These are phyloP conservation scores for Enteromius afrohamiltoni DNA, from an alignment of 2,797 vertebrate genomes.

Conservation along the genomic window DNA sequence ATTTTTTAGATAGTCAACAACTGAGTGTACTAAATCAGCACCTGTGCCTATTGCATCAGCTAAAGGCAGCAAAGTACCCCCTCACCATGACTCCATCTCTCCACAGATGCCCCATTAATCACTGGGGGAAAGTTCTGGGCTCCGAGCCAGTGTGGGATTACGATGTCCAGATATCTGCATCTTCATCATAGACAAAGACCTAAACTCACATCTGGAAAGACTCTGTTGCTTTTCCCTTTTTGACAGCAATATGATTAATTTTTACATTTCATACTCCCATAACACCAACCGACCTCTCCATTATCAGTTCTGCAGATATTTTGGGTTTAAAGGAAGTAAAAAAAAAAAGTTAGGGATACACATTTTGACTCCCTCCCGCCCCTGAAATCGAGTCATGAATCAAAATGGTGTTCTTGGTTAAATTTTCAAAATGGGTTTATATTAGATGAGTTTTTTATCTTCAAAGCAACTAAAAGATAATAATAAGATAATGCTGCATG, in stretches of 20 bases:
- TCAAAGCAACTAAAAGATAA: not conserved
- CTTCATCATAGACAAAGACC: conserved; percentile 59
- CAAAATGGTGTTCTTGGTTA: not conserved
- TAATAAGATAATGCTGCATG: not conserved
- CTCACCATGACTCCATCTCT: conserved; percentile 47
- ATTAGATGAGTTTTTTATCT: not conserved
- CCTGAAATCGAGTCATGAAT: not conserved
- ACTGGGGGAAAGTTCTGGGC: conserved; percentile 55
- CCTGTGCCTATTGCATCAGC: conserved; percentile 41
- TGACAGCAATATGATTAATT: conserved; percentile 50
- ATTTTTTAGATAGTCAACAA: conserved; percentile 4
- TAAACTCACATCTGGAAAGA: conserved; percentile 55
- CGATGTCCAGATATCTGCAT: conserved; percentile 63
- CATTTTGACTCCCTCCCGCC: not conserved
- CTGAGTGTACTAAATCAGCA: conserved; percentile 38
- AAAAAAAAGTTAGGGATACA: conserved; percentile 2
- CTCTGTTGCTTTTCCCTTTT: conserved; percentile 51
- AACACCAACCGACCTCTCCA: conserved; percentile 32
- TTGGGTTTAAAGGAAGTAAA: not conserved
- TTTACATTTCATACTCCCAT: conserved; percentile 38
- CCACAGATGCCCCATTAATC: conserved; percentile 58
- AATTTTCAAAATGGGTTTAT: not conserved
- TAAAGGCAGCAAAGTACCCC: conserved; percentile 33
- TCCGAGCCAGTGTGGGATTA: conserved; percentile 55
- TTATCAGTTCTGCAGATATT: conserved; percentile 36